Conservation (phyloP, 2,113 vertebrate species). For the Urocolius indicus region DNA sequence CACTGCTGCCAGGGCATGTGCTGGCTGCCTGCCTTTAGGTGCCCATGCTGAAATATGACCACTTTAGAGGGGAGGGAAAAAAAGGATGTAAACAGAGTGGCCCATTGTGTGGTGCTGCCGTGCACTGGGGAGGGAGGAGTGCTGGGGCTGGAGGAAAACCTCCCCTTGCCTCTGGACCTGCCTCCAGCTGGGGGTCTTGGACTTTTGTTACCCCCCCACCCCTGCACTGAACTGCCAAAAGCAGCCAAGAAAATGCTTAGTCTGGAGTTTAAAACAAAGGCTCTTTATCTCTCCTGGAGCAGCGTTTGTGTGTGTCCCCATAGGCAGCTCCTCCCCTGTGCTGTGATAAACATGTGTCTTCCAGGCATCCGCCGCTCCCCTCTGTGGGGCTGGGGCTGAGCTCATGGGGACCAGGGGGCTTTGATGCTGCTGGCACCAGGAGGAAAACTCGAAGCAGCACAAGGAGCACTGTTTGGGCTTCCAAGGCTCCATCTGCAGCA, state of each 20-base stretch:
- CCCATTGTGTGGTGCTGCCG: background rate
- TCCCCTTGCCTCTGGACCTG: background rate
- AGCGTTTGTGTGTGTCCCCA: background rate
- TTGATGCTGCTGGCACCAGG: background rate
- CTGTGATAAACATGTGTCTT: background rate
- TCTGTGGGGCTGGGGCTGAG: background rate
- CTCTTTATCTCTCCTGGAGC: background rate
- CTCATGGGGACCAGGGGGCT: background rate
- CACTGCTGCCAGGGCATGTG: background rate
- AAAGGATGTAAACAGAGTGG: background rate
- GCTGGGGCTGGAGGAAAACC: fast-evolving
- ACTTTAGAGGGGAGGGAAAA: background rate
- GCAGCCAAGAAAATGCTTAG: background rate
- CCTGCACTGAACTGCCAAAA: background rate
- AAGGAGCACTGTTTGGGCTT: background rate
- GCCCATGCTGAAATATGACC: background rate
- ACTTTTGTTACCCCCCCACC: too few species aligned
- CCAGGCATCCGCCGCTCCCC: background rate
- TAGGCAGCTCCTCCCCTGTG: background rate
- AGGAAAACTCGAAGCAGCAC: background rate
- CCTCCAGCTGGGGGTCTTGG: background rate
- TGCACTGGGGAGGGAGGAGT: background rate
- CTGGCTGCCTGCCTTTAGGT: background rate
- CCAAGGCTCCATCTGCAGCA: background rate
- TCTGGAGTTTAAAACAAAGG: background rate